Conservation (phyloP, 2,888 invertebrate species). For the Allygus modestus region DNA sequence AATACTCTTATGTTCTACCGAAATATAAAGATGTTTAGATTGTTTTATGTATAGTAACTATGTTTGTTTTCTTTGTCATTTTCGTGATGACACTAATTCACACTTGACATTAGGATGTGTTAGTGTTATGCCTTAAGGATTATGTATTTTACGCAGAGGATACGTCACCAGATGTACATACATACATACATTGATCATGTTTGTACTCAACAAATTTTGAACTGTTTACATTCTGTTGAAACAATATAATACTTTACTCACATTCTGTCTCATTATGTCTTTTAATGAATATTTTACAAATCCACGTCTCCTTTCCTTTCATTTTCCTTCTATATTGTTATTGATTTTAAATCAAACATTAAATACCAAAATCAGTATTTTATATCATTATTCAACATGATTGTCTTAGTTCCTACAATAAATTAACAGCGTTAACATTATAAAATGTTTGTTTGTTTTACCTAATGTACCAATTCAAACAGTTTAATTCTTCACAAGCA, state of each 20-base stretch:
- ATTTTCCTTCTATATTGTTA: neutral
- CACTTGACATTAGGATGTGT: too few species aligned
- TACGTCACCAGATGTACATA: too few species aligned
- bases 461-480: too few species aligned
- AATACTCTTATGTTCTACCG: too few species aligned
- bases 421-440: neutral
- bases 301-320: neutral
- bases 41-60: too few species aligned
- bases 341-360: neutral
- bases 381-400: neutral
- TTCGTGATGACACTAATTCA: too few species aligned
- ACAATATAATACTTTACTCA: neutral
- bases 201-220: neutral
- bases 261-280: neutral
- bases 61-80: too few species aligned
- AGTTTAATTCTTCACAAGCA: too few species aligned
- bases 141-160: too few species aligned
- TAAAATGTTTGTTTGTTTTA: neutral
- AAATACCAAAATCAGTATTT: constrained; percentile 5
- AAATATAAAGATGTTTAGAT: too few species aligned
- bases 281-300: neutral
- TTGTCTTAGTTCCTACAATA: constrained; percentile 14
- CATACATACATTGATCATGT: too few species aligned
- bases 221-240: neutral
- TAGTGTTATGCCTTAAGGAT: too few species aligned